These are phyloP conservation scores for Capromys pilorides DNA, from an alignment of 2,797 vertebrate genomes.

Conservation along the genomic window DNA sequence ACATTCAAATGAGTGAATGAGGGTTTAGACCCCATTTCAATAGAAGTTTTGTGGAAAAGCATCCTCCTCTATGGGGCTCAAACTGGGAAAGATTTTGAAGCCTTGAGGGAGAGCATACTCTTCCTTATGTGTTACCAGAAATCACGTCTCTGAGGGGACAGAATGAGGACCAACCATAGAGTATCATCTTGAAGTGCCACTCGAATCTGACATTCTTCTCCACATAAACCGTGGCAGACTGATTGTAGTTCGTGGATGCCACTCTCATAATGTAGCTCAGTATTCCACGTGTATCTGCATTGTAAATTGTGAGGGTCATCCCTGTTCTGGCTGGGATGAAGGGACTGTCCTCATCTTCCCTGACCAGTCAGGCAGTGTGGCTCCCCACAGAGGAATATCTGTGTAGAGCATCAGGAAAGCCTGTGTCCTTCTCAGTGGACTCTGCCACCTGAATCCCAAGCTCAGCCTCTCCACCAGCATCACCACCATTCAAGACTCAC, in stretches of 20 bases:
- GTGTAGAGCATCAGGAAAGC: background rate
- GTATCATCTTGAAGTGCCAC: slow-evolving; percentile 86
- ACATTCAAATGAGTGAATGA: background rate
- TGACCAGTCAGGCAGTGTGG: no score
- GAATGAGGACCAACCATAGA: slow-evolving; percentile 88
- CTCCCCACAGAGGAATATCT: background rate
- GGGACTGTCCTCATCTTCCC: background rate
- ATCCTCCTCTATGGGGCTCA: background rate
- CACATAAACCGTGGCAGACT: slow-evolving; percentile 87
- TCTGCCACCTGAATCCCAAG: slow-evolving; percentile 35
- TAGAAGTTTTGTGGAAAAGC: no score
- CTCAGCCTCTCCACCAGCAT: background rate
- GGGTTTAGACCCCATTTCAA: no score
- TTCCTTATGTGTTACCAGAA: background rate
- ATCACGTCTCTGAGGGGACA: accelerated
- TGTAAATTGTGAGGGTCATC: background rate
- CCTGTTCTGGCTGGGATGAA: background rate
- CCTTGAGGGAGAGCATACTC: background rate
- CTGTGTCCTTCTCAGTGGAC: background rate
- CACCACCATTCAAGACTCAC: background rate
- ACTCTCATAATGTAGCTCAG: slow-evolving; percentile 84
- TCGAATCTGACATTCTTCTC: slow-evolving; percentile 79
- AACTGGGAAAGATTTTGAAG: background rate
- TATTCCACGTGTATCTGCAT: slow-evolving; percentile 70
- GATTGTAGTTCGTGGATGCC: slow-evolving; percentile 88